Base-by-base conservation (phyloP, 2,797 vertebrate species). In the Fistularia tabacaria region DNA sequence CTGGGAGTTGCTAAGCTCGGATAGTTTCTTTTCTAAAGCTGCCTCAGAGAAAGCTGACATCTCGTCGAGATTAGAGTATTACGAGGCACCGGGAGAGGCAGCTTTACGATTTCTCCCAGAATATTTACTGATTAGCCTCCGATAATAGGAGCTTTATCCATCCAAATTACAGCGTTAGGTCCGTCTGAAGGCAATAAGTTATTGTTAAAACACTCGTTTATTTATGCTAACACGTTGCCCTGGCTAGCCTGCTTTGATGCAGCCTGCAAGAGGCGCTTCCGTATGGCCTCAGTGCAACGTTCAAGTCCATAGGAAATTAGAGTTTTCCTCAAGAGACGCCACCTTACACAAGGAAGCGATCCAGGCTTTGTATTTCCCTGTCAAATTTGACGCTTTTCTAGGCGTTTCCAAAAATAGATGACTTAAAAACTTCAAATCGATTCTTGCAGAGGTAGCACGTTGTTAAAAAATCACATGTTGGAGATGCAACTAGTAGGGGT, bases 1-100 rank as follows among this genome's bases (percentile, higher is more conserved):
- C 74, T 93, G 92, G 1, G 92, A 93, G 88, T 92, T 93, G 80
- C 92, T 93, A 8, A 93, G 89, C 86, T 93, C 92, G 66, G 88
- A 88, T 36, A 92, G 80, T 87, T 93, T 93, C 86, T 92, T 93
- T 62, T 92, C 91, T 74, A 93, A 60, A 81, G 91, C 92, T 55
- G 82, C 84, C 73, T 92, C 92, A 38, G 91, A 92, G 79, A 93
- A 93, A 67, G 88, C 91, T 70, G 92, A 93, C 92, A 93, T 93
- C 66, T 88, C 90, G 84, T 63, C 73, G 58, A 46, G 52, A 14
- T 46, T 8, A 10, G 9, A 11, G 7, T 49, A 57, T 36, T 8
- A 54, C 46, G 54, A 46, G 41, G 14, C 55, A 43, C 54, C 7
- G 65, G 51, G 48, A 65, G 78, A 59, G 49, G 69, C 69, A 49